Conservation (phyloP, 2,888 invertebrate genomes). For the Sceliomorpha sp. region DNA sequence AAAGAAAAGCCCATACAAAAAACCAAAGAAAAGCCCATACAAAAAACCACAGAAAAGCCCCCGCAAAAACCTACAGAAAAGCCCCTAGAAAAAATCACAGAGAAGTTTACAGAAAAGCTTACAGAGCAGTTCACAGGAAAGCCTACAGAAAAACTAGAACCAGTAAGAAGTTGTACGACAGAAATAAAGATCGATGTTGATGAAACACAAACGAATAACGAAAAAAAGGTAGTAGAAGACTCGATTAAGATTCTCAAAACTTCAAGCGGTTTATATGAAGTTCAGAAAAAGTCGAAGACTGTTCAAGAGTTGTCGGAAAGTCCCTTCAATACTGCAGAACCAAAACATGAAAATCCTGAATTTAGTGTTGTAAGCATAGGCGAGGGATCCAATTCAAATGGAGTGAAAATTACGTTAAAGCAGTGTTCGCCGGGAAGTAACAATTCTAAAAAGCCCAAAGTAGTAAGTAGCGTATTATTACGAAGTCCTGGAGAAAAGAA, state of each 20-base stretch:
- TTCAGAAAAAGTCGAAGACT: constrained; percentile 57
- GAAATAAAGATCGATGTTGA: no score
- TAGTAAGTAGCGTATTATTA: constrained; percentile 70
- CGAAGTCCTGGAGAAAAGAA: constrained; percentile 43
- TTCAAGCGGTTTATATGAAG: constrained; percentile 70
- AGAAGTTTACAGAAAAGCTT: no score
- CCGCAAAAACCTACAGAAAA: no score
- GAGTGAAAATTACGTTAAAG: constrained; percentile 71
- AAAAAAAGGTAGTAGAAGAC: constrained; percentile 68
- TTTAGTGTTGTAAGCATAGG: constrained; percentile 73
- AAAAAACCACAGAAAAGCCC: no score
- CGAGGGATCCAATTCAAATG: constrained; percentile 68
- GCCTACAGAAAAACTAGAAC: no score
- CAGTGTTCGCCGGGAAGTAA: constrained; percentile 65
- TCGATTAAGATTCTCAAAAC: constrained; percentile 73
- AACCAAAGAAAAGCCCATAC: no score
- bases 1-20: no score
- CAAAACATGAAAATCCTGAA: constrained; percentile 63
- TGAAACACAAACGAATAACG: no score
- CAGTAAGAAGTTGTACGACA: no score
- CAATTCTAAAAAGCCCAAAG: constrained; percentile 66
- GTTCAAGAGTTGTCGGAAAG: constrained; percentile 27
- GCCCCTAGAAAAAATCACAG: no score
- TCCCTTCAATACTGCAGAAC: constrained; percentile 24
- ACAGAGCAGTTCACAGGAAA: no score